A percentile compares a stretch with the other conserved stretches of the same genome.
Conservation (phyloP, 2,797 vertebrate species). For the Sebastes variabilis region DNA sequence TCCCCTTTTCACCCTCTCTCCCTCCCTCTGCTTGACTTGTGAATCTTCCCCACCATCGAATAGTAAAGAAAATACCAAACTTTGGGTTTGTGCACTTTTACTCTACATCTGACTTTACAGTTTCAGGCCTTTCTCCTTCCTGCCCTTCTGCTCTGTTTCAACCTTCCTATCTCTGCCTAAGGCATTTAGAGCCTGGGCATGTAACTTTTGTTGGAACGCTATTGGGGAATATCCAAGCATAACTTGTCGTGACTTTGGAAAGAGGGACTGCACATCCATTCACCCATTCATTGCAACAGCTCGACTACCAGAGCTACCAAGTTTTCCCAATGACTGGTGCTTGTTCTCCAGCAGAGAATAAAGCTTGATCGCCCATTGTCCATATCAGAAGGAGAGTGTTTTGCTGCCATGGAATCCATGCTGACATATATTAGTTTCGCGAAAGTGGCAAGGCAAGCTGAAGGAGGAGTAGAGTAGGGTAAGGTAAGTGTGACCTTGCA, state of each 20-base stretch:
- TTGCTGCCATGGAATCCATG: background rate
- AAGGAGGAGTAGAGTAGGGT: background rate
- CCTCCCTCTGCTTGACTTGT: slow-evolving; percentile 24
- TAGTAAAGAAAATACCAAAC: slow-evolving; percentile 8
- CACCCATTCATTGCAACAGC: background rate
- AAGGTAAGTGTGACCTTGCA: background rate
- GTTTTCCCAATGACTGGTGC: slow-evolving; percentile 2
- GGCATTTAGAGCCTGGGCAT: slow-evolving; percentile 2
- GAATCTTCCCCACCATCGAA: slow-evolving; percentile 16
- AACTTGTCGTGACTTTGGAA: background rate
- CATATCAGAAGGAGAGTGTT: slow-evolving; percentile 9
- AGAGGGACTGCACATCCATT: background rate
- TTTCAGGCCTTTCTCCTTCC: background rate
- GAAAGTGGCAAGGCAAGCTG: background rate
- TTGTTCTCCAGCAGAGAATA: slow-evolving; percentile 4
- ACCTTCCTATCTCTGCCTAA: background rate
- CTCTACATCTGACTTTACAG: background rate
- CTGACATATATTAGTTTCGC: slow-evolving; percentile 16
- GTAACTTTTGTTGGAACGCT: background rate
- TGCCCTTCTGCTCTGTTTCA: background rate
- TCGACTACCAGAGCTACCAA: background rate
- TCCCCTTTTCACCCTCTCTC: background rate
- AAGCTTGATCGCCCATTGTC: slow-evolving; percentile 14
- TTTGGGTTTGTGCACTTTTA: background rate
- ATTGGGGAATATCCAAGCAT: background rate